Percentiles rank a stretch among this genome's conserved stretches.
These are phyloP conservation scores for Myotis lucifugus DNA, from an alignment of 2,113 vertebrate genomes.

Conservation along the genomic window DNA sequence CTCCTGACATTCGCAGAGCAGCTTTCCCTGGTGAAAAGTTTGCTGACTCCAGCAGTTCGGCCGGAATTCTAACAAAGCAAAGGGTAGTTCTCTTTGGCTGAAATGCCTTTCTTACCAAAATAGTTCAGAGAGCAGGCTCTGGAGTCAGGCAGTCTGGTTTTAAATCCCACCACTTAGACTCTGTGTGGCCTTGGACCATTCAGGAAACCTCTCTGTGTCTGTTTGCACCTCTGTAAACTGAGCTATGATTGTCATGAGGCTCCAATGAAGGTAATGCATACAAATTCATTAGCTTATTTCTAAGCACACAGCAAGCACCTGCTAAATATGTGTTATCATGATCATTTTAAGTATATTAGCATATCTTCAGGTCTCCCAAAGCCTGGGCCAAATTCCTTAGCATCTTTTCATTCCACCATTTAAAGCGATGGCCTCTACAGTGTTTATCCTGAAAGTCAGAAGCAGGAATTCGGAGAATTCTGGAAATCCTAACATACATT, in stretches of 20 bases:
- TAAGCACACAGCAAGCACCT: not conserved
- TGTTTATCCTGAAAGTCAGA: not conserved
- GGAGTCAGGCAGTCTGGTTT: not conserved
- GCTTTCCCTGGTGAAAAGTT: conserved; percentile 54
- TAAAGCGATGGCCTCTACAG: not conserved
- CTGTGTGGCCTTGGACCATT: not conserved
- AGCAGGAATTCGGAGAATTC: not conserved
- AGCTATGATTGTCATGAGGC: not conserved
- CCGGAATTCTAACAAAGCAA: conserved; percentile 58
- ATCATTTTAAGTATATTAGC: not conserved
- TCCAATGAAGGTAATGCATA: not conserved
- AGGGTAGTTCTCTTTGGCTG: conserved; percentile 42
- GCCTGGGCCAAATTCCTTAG: not conserved
- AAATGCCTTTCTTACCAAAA: conserved; percentile 45
- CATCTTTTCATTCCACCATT: not conserved
- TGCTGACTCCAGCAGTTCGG: conserved; percentile 60
- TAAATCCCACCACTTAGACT: not conserved
- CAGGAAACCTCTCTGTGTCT: not conserved
- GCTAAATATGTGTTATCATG: not conserved
- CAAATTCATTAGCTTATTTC: conserved; percentile 1
- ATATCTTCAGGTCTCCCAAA: not conserved
- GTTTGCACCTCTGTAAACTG: not conserved
- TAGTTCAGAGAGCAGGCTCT: not conserved
- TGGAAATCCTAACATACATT: not conserved
- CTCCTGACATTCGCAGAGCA: conserved; percentile 56